These are phyloP conservation scores for Gallinago solitaria DNA, from an alignment of 2,797 vertebrate species.

Conservation along the genomic window DNA sequence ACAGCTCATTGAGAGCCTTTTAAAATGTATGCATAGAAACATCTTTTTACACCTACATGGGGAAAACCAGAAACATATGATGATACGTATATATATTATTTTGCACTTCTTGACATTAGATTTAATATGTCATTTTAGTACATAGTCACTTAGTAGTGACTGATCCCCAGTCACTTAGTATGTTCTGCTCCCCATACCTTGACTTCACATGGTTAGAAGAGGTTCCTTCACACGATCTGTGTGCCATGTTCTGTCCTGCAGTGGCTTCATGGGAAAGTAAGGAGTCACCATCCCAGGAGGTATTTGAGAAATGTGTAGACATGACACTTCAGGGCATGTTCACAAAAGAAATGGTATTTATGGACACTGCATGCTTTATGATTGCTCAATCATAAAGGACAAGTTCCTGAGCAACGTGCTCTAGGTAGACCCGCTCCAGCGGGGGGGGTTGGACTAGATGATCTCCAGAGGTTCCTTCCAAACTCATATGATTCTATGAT, in stretches of 20 bases:
- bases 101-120: background rate
- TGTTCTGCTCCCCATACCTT: background rate
- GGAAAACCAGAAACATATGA: background rate
- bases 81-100: background rate
- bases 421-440: too few species aligned
- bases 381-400: background rate
- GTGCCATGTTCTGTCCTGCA: background rate
- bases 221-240: background rate
- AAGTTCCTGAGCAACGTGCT: too few species aligned
- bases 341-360: background rate
- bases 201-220: background rate
- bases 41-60: fast-evolving
- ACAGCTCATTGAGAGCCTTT: background rate
- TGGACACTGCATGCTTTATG: background rate
- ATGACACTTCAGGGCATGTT: background rate
- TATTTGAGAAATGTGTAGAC: too few species aligned
- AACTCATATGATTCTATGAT: too few species aligned
- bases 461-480: too few species aligned
- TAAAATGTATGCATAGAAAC: fast-evolving
- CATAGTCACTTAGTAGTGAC: background rate
- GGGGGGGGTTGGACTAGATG: too few species aligned
- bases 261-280: background rate
- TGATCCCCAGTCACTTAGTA: too few species aligned
- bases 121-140: background rate
- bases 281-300: background rate